Evolutionary conservation across 2,113 vertebrate genomes (phyloP), one percentile per base, ranked within the genome.

Genomic region (Cyanoliseus patagonus): DNA sequence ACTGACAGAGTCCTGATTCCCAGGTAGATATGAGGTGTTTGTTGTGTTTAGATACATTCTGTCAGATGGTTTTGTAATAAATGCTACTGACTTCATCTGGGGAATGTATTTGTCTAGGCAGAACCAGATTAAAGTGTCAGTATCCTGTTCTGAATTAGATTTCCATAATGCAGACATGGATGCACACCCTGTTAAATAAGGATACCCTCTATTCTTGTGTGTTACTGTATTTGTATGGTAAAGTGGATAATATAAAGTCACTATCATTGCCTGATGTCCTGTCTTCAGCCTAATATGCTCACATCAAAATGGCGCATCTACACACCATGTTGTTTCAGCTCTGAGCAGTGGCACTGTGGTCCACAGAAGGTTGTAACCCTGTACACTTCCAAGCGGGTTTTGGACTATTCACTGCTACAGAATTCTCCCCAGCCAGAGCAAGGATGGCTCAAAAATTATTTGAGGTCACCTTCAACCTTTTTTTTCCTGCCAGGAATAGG

Each of bases 71-170:
- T 92, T 76, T 75, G 41, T 66, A 49, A 47, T 61, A 79, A 84
- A 42, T 17, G 24, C 53, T 62, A 4, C 83, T 80, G 80, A 39
- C 37, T 87, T 94, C 47, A 78, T 84, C 66, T 81, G 31, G 9
- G 35, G 83, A 86, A 52, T 66, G 57, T 62, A 57, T 92, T 91
- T 95, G 49, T 53, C 31, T 19, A 11, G 57, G 37, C 92, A 95
- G 94, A 94, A 84, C 44, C 66, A 19, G 77, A 92, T 93, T 87
- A 51, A 91, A 82, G 52, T 44, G 15, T 89, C 6, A 4, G 11
- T 44, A 62, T 86, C 88, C 88, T 96, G 77, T 62, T 94, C 89
- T 84, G 69, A 86, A 91, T 93, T 92, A 85, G 74, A 91, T 92
- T 86, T 94, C 63, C 53, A 4, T 14, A 13, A 39, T 53, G 57